Conservation (phyloP, 92 coral and sea anemone species). For the Porites evermanni region DNA sequence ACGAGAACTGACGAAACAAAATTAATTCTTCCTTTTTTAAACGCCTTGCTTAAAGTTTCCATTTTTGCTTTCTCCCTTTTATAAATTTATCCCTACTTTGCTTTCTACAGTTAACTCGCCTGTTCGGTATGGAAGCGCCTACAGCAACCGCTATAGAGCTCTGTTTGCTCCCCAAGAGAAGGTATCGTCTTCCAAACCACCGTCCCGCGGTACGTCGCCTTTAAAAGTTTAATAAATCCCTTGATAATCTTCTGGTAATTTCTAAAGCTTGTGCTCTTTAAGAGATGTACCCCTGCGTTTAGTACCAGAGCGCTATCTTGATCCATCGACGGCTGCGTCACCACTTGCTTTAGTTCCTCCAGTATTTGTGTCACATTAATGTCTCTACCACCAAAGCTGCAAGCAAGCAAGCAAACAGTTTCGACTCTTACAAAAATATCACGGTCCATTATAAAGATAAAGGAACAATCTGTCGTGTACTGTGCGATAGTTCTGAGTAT, state of each 20-base stretch:
- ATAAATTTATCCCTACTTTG: not conserved
- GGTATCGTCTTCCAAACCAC: constrained; percentile 88
- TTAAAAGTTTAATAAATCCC: constrained; percentile 63
- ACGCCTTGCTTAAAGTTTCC: too few relatives aligned
- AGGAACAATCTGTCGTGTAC: too few relatives aligned
- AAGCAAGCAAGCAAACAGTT: not conserved
- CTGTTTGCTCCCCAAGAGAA: constrained; percentile 78
- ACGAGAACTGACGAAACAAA: too few relatives aligned
- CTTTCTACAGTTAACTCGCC: constrained; percentile 24
- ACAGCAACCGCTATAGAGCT: constrained; percentile 73
- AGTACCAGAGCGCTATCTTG: constrained; percentile 70
- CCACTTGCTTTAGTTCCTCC: constrained; percentile 66
- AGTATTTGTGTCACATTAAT: constrained; percentile 58
- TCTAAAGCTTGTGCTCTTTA: constrained; percentile 75
- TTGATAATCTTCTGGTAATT: constrained; percentile 74
- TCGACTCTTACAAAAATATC: too few relatives aligned
- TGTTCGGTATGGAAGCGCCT: constrained; percentile 87
- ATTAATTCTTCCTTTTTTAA: too few relatives aligned
- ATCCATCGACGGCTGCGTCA: constrained; percentile 75
- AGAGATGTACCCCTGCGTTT: constrained; percentile 76
- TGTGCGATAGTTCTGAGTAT: too few relatives aligned
- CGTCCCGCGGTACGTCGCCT: constrained; percentile 56
- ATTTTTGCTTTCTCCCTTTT: too few relatives aligned
- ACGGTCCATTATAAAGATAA: too few relatives aligned
- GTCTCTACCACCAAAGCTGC: constrained; percentile 72